These are phyloP conservation scores for Felis catus DNA, from an alignment of 2,113 vertebrate species.

Conservation along the genomic window DNA sequence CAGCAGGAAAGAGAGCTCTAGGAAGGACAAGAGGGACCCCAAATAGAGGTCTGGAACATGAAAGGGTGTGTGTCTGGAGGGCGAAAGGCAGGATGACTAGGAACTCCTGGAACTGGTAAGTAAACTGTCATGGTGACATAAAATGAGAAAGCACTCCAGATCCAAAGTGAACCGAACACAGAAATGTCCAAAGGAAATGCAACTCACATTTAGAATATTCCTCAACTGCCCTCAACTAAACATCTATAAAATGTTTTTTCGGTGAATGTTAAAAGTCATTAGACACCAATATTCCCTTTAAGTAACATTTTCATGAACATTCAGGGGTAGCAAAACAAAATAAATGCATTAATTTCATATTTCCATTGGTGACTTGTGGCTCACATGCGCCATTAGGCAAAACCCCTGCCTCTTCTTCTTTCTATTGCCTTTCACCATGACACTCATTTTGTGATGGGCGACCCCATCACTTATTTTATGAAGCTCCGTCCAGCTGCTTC, in stretches of 20 bases:
- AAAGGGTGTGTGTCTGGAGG: conserved; percentile 45
- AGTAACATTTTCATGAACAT: not conserved
- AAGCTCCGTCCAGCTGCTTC: not conserved
- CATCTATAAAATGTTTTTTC: not conserved
- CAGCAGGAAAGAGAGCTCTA: conserved; percentile 62
- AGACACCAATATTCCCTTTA: not conserved
- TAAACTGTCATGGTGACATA: not conserved
- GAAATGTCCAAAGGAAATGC: not conserved
- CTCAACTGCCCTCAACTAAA: not conserved
- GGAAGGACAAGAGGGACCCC: conserved; percentile 26
- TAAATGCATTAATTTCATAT: not conserved
- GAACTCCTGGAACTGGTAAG: conserved; percentile 12
- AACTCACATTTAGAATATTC: not conserved
- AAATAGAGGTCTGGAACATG: conserved; percentile 28
- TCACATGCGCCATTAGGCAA: not conserved
- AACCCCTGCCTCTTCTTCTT: not conserved
- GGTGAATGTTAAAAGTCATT: not conserved
- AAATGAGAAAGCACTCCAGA: not conserved
- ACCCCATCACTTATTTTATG: not conserved
- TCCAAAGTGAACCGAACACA: not conserved
- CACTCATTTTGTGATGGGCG: not conserved
- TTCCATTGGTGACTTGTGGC: not conserved
- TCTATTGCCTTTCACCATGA: not conserved
- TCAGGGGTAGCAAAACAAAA: not conserved
- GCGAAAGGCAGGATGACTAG: not conserved